phyloP scores from a whole-genome alignment of 2,113 vertebrate species.

The Monarcha castaneiventris region DNA sequence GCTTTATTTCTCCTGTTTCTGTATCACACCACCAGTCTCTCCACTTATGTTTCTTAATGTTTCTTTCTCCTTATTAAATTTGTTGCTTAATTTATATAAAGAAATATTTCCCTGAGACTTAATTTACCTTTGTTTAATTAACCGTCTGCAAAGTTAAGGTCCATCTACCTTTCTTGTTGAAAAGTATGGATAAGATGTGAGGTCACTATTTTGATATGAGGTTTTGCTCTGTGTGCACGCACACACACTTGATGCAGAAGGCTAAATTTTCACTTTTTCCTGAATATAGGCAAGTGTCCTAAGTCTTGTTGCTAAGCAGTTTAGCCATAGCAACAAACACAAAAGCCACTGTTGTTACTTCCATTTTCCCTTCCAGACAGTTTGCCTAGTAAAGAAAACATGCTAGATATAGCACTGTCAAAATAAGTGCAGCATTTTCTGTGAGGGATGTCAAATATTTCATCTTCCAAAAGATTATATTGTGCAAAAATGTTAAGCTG shows the following conservation, averaged over 20 bases:
- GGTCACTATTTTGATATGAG: neutral
- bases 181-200: neutral
- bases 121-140: neutral
- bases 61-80: neutral
- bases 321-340: slow-evolving; percentile 64
- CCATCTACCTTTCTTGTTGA: neutral
- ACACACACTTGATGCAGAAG: neutral
- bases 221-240: neutral
- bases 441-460: slow-evolving; percentile 43
- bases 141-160: neutral
- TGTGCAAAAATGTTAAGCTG: slow-evolving; percentile 36
- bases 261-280: neutral
- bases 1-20: neutral
- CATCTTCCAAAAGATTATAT: slow-evolving; percentile 38
- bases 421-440: slow-evolving; percentile 51
- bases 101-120: neutral
- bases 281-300: slow-evolving; percentile 25
- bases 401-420: slow-evolving; percentile 42
- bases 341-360: slow-evolving; percentile 37
- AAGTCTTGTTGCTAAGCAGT: slow-evolving; percentile 60
- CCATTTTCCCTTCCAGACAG: slow-evolving; percentile 45
- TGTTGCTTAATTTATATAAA: neutral
- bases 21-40: neutral
- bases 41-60: neutral
- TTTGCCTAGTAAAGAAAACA: slow-evolving; percentile 52